phyloP scores from a whole-genome alignment of 2,888 invertebrate genomes.

The Stratiomys singularior region DNA sequence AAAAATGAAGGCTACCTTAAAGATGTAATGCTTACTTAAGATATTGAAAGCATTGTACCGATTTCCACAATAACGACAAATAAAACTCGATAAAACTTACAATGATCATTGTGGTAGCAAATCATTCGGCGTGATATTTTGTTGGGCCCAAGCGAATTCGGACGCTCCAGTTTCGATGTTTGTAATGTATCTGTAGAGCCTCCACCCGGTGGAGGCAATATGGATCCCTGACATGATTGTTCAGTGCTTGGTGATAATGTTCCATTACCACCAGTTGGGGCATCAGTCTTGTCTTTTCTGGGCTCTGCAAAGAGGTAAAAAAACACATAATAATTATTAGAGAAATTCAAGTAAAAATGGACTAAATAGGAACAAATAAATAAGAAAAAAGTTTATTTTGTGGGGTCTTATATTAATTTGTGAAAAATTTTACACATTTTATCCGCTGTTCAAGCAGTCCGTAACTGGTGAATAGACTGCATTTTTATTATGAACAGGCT shows the following conservation, averaged over 20 bases:
- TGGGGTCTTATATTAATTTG: not conserved
- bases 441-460: no score
- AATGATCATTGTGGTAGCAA: constrained; percentile 83
- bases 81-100: constrained; percentile 67
- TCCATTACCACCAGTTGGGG: constrained; percentile 68
- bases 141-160: constrained; percentile 81
- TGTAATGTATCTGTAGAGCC: constrained; percentile 58
- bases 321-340: constrained; percentile 3
- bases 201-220: constrained; percentile 66
- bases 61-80: no score
- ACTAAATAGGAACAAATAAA: not conserved
- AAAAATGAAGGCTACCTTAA: no score
- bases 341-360: not conserved
- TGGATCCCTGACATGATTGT: constrained; percentile 64
- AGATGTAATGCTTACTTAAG: no score
- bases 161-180: constrained; percentile 78
- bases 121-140: constrained; percentile 80
- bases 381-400: not conserved
- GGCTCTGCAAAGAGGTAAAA: constrained; percentile 77
- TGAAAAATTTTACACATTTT: no score
- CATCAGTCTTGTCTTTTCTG: constrained; percentile 93
- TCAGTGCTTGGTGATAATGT: constrained; percentile 72
- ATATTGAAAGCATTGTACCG: no score
- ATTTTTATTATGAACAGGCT: no score
- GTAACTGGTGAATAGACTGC: no score